Base-by-base conservation (phyloP, 2,888 invertebrate genomes). In the Drosophila buzzatii region DNA sequence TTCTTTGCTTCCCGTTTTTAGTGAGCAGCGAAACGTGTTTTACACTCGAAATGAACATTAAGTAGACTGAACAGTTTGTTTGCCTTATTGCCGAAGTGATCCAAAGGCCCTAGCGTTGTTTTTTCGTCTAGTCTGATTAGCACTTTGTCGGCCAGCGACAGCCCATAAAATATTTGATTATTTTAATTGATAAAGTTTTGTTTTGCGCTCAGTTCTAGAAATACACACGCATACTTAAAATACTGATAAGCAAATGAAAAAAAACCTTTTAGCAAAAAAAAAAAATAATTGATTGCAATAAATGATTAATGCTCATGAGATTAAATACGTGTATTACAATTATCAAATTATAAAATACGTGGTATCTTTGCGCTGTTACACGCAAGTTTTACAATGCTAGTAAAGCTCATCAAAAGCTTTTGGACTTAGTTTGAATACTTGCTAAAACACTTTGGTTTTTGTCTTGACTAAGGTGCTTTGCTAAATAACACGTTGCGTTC, bases 121-220 rank as follows among this genome's bases (percentile, higher is more conserved):
- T 57, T 56, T 20, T 47, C 52, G 68, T 60, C 58, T 62, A 39
- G 33, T 42, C 75, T 84, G 86, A 84, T 84, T 74, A 86, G 82
- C 41, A 41, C 42, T 33, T 10, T 33, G 41, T 41, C 37, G 49
- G 35, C 37, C 62, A 60, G 76, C 56, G 61, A 53, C 58, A 56
- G 66, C 14, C 49, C 61, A 79, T 73, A 69, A 65, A 73, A 69
- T 68, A 64, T 64, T 68, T 63, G 67, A 79, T 79, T 75, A 72
- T 27, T 62, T 56, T 57, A 63, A 73, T 74, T 71, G 81, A 77
- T 80, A 74, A 81, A 53, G 70, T 53, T 51, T 56, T 65, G 20
- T 55, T 72, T 62, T 71, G 23, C 31, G 52, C 51, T 18, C 55
- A 58, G 35, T 23, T 49, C 35, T 10, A 37, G 33, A 61, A 49